Evolutionary conservation across 2,888 invertebrate species (phyloP).

Genomic region (Scotopteryx bipunctaria): DNA sequence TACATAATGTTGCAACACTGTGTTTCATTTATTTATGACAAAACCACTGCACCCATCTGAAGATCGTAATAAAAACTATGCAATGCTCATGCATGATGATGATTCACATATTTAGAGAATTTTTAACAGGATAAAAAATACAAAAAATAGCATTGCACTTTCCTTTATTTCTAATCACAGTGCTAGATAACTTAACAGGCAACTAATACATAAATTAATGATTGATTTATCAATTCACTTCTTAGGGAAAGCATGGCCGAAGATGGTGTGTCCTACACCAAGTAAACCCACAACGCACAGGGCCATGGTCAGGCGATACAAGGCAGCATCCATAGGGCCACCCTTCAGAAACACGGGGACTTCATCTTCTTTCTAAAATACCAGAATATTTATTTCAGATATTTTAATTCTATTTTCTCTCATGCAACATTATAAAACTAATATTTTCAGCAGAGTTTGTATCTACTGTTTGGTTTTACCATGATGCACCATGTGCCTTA

Average conservation of each 20-base stretch:
- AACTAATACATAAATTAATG: constrained; percentile 59
- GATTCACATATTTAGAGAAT: no score
- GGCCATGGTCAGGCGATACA: constrained; percentile 72
- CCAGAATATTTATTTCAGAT: neutral
- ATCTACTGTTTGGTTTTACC: no score
- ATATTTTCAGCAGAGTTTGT: neutral
- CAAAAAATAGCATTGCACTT: constrained; percentile 34
- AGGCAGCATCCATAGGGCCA: constrained; percentile 77
- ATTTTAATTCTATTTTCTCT: no score
- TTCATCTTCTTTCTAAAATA: constrained; percentile 82
- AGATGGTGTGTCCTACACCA: constrained; percentile 70
- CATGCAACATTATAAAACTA: no score
- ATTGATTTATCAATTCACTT: constrained; percentile 52
- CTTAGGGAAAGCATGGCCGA: constrained; percentile 65
- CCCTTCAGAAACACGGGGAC: constrained; percentile 84
- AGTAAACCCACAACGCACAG: constrained; percentile 65
- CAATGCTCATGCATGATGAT: no score
- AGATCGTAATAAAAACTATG: no score
- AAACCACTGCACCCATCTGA: no score
- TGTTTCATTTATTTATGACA: constrained; percentile 4
- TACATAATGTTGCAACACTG: neutral
- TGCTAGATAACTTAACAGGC: constrained; percentile 48
- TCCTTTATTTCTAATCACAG: constrained; percentile 57
- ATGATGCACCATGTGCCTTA: no score
- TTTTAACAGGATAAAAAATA: no score